Evolutionary conservation across 2,797 vertebrate genomes (phyloP), one percentile per base, ranked within the genome.

Genomic region (Lagorchestes hirsutus): DNA sequence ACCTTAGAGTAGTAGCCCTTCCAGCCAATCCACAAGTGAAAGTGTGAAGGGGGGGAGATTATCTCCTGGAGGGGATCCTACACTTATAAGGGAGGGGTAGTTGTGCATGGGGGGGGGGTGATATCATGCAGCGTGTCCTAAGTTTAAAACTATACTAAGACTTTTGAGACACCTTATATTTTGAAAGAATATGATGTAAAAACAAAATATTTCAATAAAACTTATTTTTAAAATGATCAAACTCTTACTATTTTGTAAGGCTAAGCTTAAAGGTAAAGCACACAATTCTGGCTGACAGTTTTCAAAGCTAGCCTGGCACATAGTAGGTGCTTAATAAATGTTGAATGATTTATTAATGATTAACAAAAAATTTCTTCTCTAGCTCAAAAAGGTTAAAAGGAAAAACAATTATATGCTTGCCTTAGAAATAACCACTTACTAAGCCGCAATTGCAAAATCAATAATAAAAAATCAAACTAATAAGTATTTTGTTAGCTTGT

Each of bases 361-460:
- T 94, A 96, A 95, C n/a, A 95, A 11, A 95, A 96, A 96, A 54
- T 82, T 94, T 96, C 95, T 50, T 54, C 54, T 67, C 94, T 22
- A 93, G 93, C 58, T 95, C 87, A 82, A 93, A 94, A 97, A 95
- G 16, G 90, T 96, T 92, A 95, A 96, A 97, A 95, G 58, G 55
- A 95, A 92, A 57, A 93, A 22, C 9, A 50, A 50, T 27, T 9
- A 31, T 57, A 31, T 67, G 54, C 9, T n/a, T 95, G 16, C 94
- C 57, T 92, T 92, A 94, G 55, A 59, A 93, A 87, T 96, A 95
- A 97, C 91, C 90, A 96, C 93, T 96, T 96, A 95, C 90, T 57
- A 95, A 98, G 90, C 91, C 91, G 58, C 93, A 93, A 96, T 50
- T 91, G 57, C 55, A 93, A 96, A 93, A 59, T 92, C 74, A 97